Evolutionary conservation across 2,797 vertebrate genomes (phyloP).

Genomic region (Sphaeramia orbicularis): DNA sequence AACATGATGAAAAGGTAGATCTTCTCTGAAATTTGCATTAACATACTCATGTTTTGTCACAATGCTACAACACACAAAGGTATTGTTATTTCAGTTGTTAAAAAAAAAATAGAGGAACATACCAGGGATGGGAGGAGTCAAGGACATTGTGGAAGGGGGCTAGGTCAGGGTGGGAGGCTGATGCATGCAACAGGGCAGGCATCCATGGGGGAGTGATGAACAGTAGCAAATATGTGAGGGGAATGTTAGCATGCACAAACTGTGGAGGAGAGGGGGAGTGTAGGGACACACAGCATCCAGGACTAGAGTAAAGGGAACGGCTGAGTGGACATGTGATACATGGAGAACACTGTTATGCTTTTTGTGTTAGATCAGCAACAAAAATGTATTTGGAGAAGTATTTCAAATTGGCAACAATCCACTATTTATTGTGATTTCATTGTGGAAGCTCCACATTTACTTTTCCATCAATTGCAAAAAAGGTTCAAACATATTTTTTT

Average conservation of each 20-base stretch:
- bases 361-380: not conserved
- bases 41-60: not conserved
- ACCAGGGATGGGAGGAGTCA: constrained; percentile 85
- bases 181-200: constrained; percentile 91
- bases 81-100: constrained; percentile 23
- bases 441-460: constrained; percentile 12
- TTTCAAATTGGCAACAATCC: constrained; percentile 36
- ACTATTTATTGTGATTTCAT: constrained; percentile 57
- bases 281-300: constrained; percentile 32
- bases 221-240: constrained; percentile 67
- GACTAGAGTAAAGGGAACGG: not conserved
- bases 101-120: constrained; percentile 76
- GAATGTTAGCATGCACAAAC: constrained; percentile 90
- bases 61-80: not conserved
- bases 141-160: constrained; percentile 80
- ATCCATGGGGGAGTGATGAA: constrained; percentile 87
- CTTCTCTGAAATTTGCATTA: too few relatives aligned
- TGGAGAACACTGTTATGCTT: not conserved
- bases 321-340: not conserved
- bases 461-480: constrained; percentile 44
- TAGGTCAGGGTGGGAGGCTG: constrained; percentile 80
- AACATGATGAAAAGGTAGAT: not conserved
- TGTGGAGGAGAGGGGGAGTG: constrained; percentile 77
- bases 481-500: constrained; percentile 15
- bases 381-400: constrained; percentile 23